phyloP scores from a whole-genome alignment of 2,888 invertebrate species.

The Dioctria rufipes region DNA sequence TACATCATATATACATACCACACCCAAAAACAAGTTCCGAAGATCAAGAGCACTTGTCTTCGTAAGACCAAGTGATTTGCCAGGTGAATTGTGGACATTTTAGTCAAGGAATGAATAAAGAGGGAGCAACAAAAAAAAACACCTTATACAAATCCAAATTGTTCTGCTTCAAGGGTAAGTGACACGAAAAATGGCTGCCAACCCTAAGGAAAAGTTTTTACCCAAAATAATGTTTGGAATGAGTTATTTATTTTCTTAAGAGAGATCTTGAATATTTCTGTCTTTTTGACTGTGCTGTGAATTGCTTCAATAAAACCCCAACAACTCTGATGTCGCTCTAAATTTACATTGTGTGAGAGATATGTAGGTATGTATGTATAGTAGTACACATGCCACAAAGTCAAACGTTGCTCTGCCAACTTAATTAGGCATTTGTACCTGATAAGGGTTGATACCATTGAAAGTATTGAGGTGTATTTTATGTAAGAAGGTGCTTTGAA shows the following conservation, averaged over 20 bases:
- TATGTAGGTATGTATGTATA: too few relatives aligned
- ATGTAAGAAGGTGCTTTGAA: background rate
- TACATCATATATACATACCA: too few relatives aligned
- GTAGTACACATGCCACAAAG: background rate
- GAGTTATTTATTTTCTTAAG: background rate
- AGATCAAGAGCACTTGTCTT: constrained; percentile 15
- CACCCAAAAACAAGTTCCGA: background rate
- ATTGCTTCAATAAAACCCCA: background rate
- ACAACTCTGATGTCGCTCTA: background rate
- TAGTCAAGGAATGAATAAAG: constrained; percentile 8
- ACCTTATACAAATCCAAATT: background rate
- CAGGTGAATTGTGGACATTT: constrained; percentile 27
- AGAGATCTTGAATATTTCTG: background rate
- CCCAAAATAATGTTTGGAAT: background rate
- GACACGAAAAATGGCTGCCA: background rate
- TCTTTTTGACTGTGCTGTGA: background rate
- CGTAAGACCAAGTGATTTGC: constrained; percentile 18
- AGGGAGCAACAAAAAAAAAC: background rate
- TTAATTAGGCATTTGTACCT: background rate
- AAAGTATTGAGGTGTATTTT: background rate
- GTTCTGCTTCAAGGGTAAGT: background rate
- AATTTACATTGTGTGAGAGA: background rate
- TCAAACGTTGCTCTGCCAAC: background rate
- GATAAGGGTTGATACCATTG: background rate
- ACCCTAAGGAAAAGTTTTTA: background rate